Conservation (phyloP, 1,140 invertebrate species). For the roundworm (Caenorhabditis elegans) region DNA sequence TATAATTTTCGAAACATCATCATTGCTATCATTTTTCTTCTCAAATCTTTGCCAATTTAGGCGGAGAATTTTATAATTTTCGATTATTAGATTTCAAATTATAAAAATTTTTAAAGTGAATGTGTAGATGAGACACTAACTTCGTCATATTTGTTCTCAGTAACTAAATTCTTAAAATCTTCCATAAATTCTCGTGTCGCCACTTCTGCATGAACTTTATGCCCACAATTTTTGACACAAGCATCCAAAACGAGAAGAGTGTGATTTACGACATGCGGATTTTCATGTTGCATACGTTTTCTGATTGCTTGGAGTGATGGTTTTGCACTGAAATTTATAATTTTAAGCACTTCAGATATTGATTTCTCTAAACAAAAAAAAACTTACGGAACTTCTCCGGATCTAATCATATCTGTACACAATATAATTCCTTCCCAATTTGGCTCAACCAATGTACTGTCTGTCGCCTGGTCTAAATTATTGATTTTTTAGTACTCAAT, state of each 20-base stretch:
- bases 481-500: too few relatives aligned
- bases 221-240: conserved; percentile 95
- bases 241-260: conserved; percentile 80
- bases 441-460: conserved; percentile 61
- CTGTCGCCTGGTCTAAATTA: conserved; percentile 61
- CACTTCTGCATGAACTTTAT: conserved; percentile 80
- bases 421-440: conserved; percentile 64
- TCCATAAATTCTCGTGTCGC: conserved; percentile 91
- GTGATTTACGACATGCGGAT: conserved; percentile 64
- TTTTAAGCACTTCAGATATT: neutral
- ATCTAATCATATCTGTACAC: conserved; percentile 63
- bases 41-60: too few relatives aligned
- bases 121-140: too few relatives aligned
- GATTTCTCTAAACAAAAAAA: conserved; percentile 5
- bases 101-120: neutral
- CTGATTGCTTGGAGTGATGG: conserved; percentile 57
- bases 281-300: conserved; percentile 57
- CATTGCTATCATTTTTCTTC: too few relatives aligned
- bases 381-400: conserved; percentile 61
- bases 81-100: too few relatives aligned
- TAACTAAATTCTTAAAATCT: conserved; percentile 75
- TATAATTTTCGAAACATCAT: too few relatives aligned
- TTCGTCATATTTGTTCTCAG: conserved; percentile 45
- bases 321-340: conserved; percentile 54
- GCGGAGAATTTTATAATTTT: too few relatives aligned